Evolutionary conservation across 1,140 invertebrate genomes (phyloP).

Genomic region (Coelopa frigida): DNA sequence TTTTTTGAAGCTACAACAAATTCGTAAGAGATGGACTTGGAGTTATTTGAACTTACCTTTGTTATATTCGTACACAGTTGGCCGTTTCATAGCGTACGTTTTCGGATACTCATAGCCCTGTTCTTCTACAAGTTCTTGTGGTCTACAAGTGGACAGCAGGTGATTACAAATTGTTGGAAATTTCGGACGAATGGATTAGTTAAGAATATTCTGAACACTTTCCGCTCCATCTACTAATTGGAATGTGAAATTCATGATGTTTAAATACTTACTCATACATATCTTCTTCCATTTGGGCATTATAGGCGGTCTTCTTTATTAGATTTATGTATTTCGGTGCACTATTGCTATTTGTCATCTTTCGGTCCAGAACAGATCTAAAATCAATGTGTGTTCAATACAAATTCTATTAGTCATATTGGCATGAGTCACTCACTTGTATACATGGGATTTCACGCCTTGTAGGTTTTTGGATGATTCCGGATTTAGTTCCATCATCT

Average conservation of each 20-base stretch:
- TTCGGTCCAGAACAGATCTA: neutral
- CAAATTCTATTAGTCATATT: neutral
- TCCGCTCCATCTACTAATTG: neutral
- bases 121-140: too few relatives aligned
- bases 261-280: neutral
- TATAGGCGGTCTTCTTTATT: neutral
- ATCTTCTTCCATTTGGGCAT: neutral
- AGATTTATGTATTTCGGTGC: neutral
- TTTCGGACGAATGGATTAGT: neutral
- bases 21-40: too few relatives aligned
- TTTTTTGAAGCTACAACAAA: too few relatives aligned
- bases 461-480: slow-evolving; percentile 33
- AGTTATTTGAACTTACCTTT: too few relatives aligned
- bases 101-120: too few relatives aligned
- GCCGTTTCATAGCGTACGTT: too few relatives aligned
- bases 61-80: too few relatives aligned
- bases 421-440: slow-evolving; percentile 19
- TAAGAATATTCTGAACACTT: neutral
- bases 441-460: slow-evolving; percentile 26
- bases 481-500: slow-evolving; percentile 53
- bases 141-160: too few relatives aligned
- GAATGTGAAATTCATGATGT: neutral
- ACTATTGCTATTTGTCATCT: neutral
- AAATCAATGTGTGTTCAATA: neutral
- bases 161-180: too few relatives aligned